Conservation (phyloP, 1,140 invertebrate species). For the Triops cancriformis region DNA sequence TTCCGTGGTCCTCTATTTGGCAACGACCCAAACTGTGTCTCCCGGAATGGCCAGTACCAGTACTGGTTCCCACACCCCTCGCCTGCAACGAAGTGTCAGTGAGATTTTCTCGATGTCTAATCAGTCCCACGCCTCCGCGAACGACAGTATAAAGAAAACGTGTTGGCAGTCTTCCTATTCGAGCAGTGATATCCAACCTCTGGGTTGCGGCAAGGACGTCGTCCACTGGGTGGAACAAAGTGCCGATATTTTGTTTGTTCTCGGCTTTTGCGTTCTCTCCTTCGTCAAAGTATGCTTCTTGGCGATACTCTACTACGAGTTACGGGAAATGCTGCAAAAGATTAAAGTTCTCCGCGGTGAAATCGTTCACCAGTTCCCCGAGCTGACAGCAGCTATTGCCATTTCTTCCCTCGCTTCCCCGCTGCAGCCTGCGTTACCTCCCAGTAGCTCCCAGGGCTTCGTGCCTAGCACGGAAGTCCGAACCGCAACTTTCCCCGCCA, state of each 20-base stretch:
- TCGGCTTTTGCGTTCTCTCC: constrained; percentile 80
- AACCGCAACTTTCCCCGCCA: constrained; percentile 27
- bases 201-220: constrained; percentile 60
- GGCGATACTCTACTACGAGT: constrained; percentile 72
- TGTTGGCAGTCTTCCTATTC: constrained; percentile 19
- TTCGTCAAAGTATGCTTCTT: constrained; percentile 84
- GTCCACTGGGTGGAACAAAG: constrained; percentile 63
- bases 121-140: background rate
- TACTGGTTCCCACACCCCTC: background rate
- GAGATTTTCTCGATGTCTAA: background rate
- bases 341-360: constrained; percentile 54
- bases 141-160: background rate
- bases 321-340: constrained; percentile 83
- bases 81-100: background rate
- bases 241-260: constrained; percentile 68
- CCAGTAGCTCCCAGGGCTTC: background rate
- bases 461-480: constrained; percentile 23
- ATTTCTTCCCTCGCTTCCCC: constrained; percentile 27
- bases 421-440: constrained; percentile 18
- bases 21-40: background rate
- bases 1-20: background rate
- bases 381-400: constrained; percentile 35
- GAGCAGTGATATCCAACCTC: constrained; percentile 28
- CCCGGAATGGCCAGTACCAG: background rate
- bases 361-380: constrained; percentile 31